These are phyloP conservation scores for Schizothorax lantsangensis DNA, from an alignment of 2,797 vertebrate species.

Conservation along the genomic window DNA sequence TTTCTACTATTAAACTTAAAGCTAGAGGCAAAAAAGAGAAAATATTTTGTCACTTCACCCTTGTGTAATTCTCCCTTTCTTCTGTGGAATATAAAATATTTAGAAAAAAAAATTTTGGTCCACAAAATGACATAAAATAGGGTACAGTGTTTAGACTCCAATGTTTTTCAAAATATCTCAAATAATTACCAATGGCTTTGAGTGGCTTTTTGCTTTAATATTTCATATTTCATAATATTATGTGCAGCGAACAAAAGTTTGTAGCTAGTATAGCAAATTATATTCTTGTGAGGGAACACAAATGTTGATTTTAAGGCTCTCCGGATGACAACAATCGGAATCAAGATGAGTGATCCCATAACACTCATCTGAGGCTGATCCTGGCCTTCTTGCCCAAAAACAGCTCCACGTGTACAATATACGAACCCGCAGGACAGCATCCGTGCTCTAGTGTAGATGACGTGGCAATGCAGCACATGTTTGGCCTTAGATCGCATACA, in stretches of 20 bases:
- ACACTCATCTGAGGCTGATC: conserved; percentile 17
- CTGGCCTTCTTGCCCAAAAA: conserved; percentile 31
- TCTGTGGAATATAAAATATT: background rate
- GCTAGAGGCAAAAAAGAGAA: background rate
- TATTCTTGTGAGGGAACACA: conserved; percentile 50
- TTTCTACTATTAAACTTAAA: background rate
- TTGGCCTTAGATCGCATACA: conserved; percentile 37
- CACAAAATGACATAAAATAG: background rate
- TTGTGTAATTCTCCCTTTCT: background rate
- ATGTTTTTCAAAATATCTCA: background rate
- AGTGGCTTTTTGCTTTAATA: background rate
- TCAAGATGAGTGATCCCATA: conserved; percentile 58
- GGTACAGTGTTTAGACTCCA: background rate
- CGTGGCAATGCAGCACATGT: conserved; percentile 46
- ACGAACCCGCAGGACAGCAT: conserved; percentile 26
- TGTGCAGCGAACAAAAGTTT: conserved; percentile 38
- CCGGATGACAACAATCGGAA: conserved; percentile 33
- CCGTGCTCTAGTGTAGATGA: conserved; percentile 34
- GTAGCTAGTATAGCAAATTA: conserved; percentile 22
- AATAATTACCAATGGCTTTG: background rate
- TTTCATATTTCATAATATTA: background rate
- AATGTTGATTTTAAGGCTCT: conserved; percentile 24
- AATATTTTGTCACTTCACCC: background rate
- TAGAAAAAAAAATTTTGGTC: background rate
- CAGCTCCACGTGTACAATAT: conserved; percentile 42